These are phyloP conservation scores for Aleiodes alternator DNA, from an alignment of 2,888 invertebrate genomes.

Conservation along the genomic window DNA sequence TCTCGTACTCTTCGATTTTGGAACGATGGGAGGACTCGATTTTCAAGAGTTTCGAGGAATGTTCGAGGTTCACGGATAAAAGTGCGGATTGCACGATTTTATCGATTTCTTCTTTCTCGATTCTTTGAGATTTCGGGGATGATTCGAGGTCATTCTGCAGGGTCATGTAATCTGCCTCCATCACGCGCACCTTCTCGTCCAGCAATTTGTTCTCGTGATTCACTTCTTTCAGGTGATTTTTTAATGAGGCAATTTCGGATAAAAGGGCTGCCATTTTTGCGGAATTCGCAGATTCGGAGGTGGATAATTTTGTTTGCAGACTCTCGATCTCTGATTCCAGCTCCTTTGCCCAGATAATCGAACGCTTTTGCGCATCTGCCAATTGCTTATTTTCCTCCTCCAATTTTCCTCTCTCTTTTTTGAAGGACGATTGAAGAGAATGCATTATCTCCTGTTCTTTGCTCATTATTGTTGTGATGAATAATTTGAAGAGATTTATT, in stretches of 20 bases:
- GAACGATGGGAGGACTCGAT: slow-evolving; percentile 61
- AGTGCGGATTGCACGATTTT: slow-evolving; percentile 57
- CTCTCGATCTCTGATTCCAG: slow-evolving; percentile 69
- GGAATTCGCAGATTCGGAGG: slow-evolving; percentile 56
- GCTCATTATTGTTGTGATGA: slow-evolving; percentile 63
- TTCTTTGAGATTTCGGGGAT: slow-evolving; percentile 19
- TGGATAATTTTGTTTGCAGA: slow-evolving; percentile 62
- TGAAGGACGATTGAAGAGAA: slow-evolving; percentile 56
- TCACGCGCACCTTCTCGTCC: slow-evolving; percentile 59
- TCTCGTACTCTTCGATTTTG: slow-evolving; percentile 60
- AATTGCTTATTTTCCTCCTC: slow-evolving; percentile 64
- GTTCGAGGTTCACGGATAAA: slow-evolving; percentile 62
- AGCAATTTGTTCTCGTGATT: slow-evolving; percentile 64
- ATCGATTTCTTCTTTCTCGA: slow-evolving; percentile 60
- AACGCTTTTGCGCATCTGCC: slow-evolving; percentile 63
- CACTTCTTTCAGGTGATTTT: slow-evolving; percentile 62
- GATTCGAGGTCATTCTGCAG: slow-evolving; percentile 64
- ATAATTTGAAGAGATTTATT: slow-evolving; percentile 62
- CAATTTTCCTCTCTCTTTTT: slow-evolving; percentile 58
- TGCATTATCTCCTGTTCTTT: slow-evolving; percentile 68
- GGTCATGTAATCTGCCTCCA: slow-evolving; percentile 63
- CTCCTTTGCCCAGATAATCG: slow-evolving; percentile 63
- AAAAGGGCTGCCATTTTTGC: slow-evolving; percentile 31
- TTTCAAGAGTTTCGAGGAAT: slow-evolving; percentile 58
- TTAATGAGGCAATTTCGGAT: slow-evolving; percentile 56